Base-by-base conservation (phyloP, 2,888 invertebrate genomes). In the Spisula solida region DNA sequence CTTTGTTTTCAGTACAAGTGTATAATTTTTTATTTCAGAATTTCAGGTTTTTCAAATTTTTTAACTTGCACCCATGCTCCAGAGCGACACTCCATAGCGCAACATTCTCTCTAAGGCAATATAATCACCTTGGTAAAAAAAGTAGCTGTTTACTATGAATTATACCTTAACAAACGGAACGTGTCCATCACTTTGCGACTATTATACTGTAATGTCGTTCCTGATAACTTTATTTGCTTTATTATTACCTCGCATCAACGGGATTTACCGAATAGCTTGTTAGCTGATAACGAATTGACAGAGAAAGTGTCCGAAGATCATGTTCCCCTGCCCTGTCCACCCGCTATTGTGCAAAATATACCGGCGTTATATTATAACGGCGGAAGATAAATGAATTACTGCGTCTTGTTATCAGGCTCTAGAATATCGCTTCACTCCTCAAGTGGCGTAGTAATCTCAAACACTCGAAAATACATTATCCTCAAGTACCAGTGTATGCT, bases 401-500 rank as follows among this genome's bases (percentile, higher is more conserved):
- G 10, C 79, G 56, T 79, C 85, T 79, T 60, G 41, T 79, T 85
- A 85, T 85, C 85, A 41, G 12, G 34, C 55, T n/a, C 55, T 85
- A 60, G 31, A 85, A 16, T 41, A 85, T 2, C 79, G 51, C n/a
- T 56, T 85, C 85, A 56, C 79, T 85, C 79, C 25, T 78, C 79
- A 47, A 85, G 85, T 79, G 85, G 51, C 41, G 75, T 78, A 31
- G 56, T 86, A 75, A 86, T 86, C 81, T 75, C 34, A 55, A n/a
- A 31, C 31, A 81, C 86, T 86, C 75, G 70, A 86, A 60, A 81
- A 70, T 66, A 48, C 86, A 86, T 86, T 86, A 86, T 55, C 51
- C 48, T 51, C 0, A 31, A 86, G 86, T 81, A 51, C 48, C 34
- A 2, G 6, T 31, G 34, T 34, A 55, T 51, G 81, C 31, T 70